phyloP scores from a whole-genome alignment of 2,113 vertebrate genomes.

The Anhinga anhinga region DNA sequence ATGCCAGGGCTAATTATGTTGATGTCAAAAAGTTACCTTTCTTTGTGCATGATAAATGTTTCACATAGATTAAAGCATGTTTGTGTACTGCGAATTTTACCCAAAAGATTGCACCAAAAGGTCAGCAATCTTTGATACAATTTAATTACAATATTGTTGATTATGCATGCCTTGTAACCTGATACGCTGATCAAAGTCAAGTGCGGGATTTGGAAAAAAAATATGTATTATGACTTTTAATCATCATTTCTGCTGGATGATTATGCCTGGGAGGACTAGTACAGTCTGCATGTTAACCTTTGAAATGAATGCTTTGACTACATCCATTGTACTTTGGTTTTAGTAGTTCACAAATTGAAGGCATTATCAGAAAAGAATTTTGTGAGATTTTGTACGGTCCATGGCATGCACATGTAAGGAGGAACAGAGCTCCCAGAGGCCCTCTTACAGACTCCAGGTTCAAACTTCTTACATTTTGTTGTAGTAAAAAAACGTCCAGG shows the following conservation, averaged over 20 bases:
- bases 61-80: conserved; percentile 37
- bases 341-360: not conserved
- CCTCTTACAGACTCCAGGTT: not conserved
- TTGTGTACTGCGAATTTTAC: conserved; percentile 50
- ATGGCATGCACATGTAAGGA: not conserved
- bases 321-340: not conserved
- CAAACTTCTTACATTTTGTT: not conserved
- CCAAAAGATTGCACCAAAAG: conserved; percentile 34
- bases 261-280: not conserved
- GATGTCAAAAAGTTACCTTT: conserved; percentile 63
- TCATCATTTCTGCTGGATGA: not conserved
- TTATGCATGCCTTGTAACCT: not conserved
- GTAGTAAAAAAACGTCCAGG: not conserved
- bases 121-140: conserved; percentile 31
- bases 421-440: not conserved
- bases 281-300: not conserved
- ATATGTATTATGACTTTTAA: conserved; percentile 14
- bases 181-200: conserved; percentile 36
- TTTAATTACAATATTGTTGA: conserved; percentile 52
- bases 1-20: conserved; percentile 66
- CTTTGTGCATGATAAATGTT: conserved; percentile 49
- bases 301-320: not conserved
- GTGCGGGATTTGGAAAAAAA: not conserved
- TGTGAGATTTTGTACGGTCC: not conserved
- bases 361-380: not conserved